These are phyloP conservation scores for Oryzias melastigma DNA, from an alignment of 2,113 vertebrate species.

Conservation along the genomic window DNA sequence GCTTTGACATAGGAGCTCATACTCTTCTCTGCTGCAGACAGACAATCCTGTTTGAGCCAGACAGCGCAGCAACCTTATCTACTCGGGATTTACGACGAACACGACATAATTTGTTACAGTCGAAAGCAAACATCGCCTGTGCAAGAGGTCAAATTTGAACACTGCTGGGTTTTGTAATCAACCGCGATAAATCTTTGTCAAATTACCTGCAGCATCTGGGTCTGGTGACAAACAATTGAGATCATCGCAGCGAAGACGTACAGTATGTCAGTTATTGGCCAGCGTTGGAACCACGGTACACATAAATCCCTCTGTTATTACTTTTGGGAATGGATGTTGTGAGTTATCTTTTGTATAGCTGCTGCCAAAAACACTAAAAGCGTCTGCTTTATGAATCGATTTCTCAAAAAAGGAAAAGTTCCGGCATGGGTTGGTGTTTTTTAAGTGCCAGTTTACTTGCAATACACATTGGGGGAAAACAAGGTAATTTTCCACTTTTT, in stretches of 20 bases:
- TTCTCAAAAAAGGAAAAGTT: background rate
- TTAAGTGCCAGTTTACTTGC: background rate
- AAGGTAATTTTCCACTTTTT: slow-evolving; percentile 2
- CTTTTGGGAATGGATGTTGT: slow-evolving; percentile 11
- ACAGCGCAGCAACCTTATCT: slow-evolving; percentile 38
- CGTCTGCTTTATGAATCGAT: background rate
- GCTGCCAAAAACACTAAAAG: slow-evolving; percentile 19
- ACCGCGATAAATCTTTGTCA: slow-evolving; percentile 47
- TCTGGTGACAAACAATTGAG: slow-evolving; percentile 44
- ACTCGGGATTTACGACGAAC: slow-evolving; percentile 49
- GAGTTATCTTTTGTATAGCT: slow-evolving; percentile 5
- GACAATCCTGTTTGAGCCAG: slow-evolving; percentile 57
- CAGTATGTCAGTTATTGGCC: slow-evolving; percentile 16
- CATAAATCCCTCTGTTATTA: slow-evolving; percentile 33
- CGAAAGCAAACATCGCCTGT: slow-evolving; percentile 27
- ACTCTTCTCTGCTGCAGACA: slow-evolving; percentile 41
- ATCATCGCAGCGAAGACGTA: slow-evolving; percentile 29
- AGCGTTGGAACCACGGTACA: slow-evolving; percentile 17
- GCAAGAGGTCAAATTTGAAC: slow-evolving; percentile 54
- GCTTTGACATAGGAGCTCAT: slow-evolving; percentile 61
- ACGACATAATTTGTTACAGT: slow-evolving; percentile 53
- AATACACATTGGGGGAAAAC: background rate
- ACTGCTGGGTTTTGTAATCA: slow-evolving; percentile 22
- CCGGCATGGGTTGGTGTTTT: background rate
- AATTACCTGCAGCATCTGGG: slow-evolving; percentile 45